Evolutionary conservation across 2,888 invertebrate species (phyloP).

Genomic region (Drosophila fulvimacula): DNA sequence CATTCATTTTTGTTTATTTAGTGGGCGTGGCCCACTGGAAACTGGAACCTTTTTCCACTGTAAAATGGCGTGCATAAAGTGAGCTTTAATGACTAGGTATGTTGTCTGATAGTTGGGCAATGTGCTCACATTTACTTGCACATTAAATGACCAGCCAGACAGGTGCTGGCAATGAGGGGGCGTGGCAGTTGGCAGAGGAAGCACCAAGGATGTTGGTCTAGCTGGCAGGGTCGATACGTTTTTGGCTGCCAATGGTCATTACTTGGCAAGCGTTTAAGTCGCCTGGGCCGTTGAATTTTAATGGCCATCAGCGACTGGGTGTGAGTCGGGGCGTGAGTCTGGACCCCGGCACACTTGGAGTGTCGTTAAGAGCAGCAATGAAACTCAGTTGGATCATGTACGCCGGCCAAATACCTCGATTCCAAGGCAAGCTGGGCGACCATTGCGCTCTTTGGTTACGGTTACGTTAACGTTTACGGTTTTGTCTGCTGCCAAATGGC

Average conservation of each 20-base stretch:
- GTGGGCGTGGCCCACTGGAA: background rate
- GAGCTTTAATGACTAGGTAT: slow-evolving; percentile 72
- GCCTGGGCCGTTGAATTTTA: slow-evolving; percentile 46
- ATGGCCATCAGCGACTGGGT: slow-evolving; percentile 22
- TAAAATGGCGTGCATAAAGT: slow-evolving; percentile 69
- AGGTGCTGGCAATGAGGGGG: background rate
- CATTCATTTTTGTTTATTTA: slow-evolving; percentile 41
- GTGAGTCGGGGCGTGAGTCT: background rate
- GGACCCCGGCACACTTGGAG: slow-evolving; percentile 59
- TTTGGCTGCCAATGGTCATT: slow-evolving; percentile 66
- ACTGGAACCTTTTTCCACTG: slow-evolving; percentile 33
- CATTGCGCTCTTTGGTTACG: slow-evolving; percentile 52
- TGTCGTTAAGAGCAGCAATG: slow-evolving; percentile 76
- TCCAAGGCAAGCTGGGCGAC: slow-evolving; percentile 32
- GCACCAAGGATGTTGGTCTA: background rate
- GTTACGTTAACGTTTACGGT: slow-evolving; percentile 55
- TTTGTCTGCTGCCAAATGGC: slow-evolving; percentile 64
- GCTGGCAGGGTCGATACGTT: slow-evolving; percentile 44
- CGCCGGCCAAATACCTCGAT: background rate
- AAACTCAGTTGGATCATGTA: slow-evolving; percentile 67
- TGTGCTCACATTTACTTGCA: slow-evolving; percentile 69
- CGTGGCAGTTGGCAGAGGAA: background rate
- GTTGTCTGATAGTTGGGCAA: slow-evolving; percentile 42
- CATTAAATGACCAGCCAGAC: slow-evolving; percentile 65
- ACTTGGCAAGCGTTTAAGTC: slow-evolving; percentile 55